A percentile compares a stretch with the other conserved stretches of the same genome.
These are phyloP conservation scores for Emberiza fucata DNA, from an alignment of 2,113 vertebrate species.

Conservation along the genomic window DNA sequence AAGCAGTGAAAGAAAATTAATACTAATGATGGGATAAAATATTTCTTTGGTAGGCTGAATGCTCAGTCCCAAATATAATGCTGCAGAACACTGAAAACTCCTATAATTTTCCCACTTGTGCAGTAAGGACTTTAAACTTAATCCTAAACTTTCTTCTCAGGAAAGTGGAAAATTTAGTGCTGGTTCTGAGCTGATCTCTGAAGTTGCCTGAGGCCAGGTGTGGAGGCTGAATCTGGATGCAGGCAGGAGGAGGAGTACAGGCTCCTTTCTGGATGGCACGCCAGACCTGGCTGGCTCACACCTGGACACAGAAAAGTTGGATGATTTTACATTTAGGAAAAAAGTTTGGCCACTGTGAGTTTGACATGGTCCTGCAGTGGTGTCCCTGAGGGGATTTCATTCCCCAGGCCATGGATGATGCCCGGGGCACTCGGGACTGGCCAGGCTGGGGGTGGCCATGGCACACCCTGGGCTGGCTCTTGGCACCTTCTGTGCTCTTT, in stretches of 20 bases:
- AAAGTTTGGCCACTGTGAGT: not conserved
- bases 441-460: not conserved
- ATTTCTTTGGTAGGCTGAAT: not conserved
- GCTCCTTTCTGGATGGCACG: not conserved
- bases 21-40: not conserved
- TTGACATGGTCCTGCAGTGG: not conserved
- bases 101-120: not conserved
- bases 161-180: not conserved
- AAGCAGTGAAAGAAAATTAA: not conserved
- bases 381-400: not conserved
- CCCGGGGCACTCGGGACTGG: not conserved
- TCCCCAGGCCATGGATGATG: not conserved
- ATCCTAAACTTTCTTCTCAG: not conserved
- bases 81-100: not conserved
- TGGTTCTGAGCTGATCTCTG: not conserved
- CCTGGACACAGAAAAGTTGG: not conserved
- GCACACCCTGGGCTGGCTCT: not conserved
- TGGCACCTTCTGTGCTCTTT: not conserved
- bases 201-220: accelerated
- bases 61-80: not conserved
- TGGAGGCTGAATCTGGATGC: not conserved
- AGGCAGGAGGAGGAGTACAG: not conserved
- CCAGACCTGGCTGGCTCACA: not conserved
- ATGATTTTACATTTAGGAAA: not conserved
- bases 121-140: not conserved